Conservation (phyloP, 2,888 invertebrate species). For the Biston betularia region DNA sequence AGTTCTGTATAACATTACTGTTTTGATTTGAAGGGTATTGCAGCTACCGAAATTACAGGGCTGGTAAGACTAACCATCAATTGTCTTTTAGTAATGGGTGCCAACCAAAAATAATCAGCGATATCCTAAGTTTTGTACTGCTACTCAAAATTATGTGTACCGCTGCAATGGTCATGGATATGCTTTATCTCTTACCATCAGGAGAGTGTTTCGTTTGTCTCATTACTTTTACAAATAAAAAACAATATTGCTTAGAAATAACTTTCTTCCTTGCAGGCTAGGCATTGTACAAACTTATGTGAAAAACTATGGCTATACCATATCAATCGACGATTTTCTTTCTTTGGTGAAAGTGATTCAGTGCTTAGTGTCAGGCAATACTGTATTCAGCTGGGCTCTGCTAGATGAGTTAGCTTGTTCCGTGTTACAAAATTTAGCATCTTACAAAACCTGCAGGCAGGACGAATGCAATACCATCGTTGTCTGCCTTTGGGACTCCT, state of each 20-base stretch:
- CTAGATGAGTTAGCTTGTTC: constrained; percentile 59
- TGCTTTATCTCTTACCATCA: too few relatives aligned
- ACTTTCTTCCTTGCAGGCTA: constrained; percentile 64
- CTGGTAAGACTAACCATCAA: too few relatives aligned
- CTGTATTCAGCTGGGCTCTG: constrained; percentile 59
- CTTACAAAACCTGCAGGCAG: constrained; percentile 32
- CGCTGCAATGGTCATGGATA: too few relatives aligned
- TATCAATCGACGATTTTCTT: constrained; percentile 59
- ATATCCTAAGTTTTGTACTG: too few relatives aligned
- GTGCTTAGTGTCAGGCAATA: constrained; percentile 54
- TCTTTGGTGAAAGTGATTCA: constrained; percentile 62
- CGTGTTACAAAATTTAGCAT: constrained; percentile 51
- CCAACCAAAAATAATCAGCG: too few relatives aligned
- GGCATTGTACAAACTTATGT: constrained; percentile 67
- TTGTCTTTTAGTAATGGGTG: too few relatives aligned
- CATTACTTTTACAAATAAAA: too few relatives aligned
- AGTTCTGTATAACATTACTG: too few relatives aligned
- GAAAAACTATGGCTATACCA: constrained; percentile 55
- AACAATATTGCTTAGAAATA: not conserved
- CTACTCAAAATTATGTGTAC: too few relatives aligned
- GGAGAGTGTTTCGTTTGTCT: too few relatives aligned
- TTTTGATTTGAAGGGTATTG: too few relatives aligned
- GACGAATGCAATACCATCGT: constrained; percentile 50
- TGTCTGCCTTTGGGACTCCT: constrained; percentile 71
- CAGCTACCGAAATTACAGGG: too few relatives aligned